These are phyloP conservation scores for Stenodema calcarata DNA, from an alignment of 2,888 invertebrate genomes.

Conservation along the genomic window DNA sequence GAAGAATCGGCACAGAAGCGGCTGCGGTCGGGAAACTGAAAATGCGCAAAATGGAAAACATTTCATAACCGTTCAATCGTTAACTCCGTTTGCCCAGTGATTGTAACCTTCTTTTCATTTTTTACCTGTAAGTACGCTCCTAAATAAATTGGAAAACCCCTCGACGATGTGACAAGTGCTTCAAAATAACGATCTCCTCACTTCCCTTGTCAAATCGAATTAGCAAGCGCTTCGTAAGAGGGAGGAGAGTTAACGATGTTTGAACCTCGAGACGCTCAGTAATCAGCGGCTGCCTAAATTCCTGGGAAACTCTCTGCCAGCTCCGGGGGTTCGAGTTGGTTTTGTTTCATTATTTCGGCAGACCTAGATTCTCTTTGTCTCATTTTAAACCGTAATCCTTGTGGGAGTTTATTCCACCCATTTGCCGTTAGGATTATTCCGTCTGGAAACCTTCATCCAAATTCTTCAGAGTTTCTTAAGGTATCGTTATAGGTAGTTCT, in stretches of 20 bases:
- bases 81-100: not conserved
- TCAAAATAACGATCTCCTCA: conserved; percentile 21
- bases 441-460: too few species aligned
- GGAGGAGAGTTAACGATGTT: not conserved
- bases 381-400: too few species aligned
- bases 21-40: too few species aligned
- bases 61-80: too few species aligned
- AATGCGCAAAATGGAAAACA: too few species aligned
- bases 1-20: too few species aligned
- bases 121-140: too few species aligned
- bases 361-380: too few species aligned
- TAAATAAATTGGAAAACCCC: not conserved
- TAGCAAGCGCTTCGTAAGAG: not conserved
- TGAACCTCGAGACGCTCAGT: not conserved
- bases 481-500: too few species aligned
- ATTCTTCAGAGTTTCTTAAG: too few species aligned
- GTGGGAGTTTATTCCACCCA: too few species aligned
- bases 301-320: not conserved
- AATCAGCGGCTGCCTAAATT: not conserved
- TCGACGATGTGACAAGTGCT: conserved; percentile 1
- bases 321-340: not conserved
- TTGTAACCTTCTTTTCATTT: not conserved
- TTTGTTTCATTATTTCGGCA: not conserved
- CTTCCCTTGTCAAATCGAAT: conserved; percentile 13
- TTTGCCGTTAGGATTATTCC: too few species aligned